These are phyloP conservation scores for Slavum lentiscoides DNA, from an alignment of 2,888 invertebrate species.

Conservation along the genomic window DNA sequence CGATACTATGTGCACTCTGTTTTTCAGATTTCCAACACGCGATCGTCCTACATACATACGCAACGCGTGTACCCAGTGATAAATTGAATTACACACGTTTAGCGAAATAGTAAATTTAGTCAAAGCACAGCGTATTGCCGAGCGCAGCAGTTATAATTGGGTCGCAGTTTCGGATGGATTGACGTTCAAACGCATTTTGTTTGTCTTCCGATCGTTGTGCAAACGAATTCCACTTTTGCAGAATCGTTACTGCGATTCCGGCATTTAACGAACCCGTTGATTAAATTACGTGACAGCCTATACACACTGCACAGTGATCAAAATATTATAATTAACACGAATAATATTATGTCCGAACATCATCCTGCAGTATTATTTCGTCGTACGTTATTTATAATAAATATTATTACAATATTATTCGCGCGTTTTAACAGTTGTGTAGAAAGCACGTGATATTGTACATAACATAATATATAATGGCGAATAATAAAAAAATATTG, in stretches of 20 bases:
- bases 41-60: conserved; percentile 19
- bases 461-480: no score
- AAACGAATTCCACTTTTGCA: conserved; percentile 32
- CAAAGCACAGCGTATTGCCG: conserved; percentile 5
- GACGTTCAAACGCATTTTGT: conserved; percentile 39
- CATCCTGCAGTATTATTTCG: background rate
- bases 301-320: background rate
- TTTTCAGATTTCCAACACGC: conserved; percentile 15
- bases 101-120: conserved; percentile 24
- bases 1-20: background rate
- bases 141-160: conserved; percentile 13
- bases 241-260: conserved; percentile 5
- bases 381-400: no score
- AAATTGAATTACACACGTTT: conserved; percentile 39
- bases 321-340: background rate
- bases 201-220: conserved; percentile 46
- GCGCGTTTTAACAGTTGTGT: no score
- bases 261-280: conserved; percentile 36
- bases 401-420: no score
- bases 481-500: no score
- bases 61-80: background rate
- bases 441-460: no score
- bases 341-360: background rate
- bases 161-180: conserved; percentile 47
- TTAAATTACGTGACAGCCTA: background rate